Evolutionary conservation across 2,797 vertebrate genomes (phyloP).

Genomic region (Denticeps clupeoides): DNA sequence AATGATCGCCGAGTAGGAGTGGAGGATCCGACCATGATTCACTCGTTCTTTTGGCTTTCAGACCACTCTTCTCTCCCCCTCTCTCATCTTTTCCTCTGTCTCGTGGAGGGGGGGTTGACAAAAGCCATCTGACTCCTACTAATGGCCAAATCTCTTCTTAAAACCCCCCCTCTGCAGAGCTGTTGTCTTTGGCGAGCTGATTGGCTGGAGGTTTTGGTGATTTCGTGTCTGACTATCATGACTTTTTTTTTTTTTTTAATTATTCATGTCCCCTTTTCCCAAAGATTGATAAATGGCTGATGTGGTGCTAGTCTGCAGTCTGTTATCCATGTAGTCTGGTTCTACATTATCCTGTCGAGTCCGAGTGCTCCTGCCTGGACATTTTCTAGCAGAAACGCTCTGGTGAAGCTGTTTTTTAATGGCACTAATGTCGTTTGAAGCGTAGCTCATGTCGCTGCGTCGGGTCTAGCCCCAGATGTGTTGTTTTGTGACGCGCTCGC

Average conservation of each 20-base stretch:
- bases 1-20: not conserved
- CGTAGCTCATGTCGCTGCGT: too few relatives aligned
- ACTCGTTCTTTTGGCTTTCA: conserved; percentile 1
- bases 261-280: too few relatives aligned
- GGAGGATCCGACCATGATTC: conserved; percentile 7
- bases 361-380: too few relatives aligned
- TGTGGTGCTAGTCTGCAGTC: too few relatives aligned
- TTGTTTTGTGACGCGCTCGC: not conserved
- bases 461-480: not conserved
- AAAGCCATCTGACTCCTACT: conserved; percentile 26
- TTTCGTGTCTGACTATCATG: too few relatives aligned
- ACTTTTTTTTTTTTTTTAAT: too few relatives aligned
- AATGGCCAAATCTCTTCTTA: too few relatives aligned
- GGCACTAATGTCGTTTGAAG: not conserved
- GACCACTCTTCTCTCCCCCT: not conserved
- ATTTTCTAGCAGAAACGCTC: too few relatives aligned
- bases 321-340: not conserved
- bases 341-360: not conserved
- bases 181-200: too few relatives aligned
- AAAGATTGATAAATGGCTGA: too few relatives aligned
- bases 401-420: conserved; percentile 17
- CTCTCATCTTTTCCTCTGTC: not conserved
- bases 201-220: too few relatives aligned
- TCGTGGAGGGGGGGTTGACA: conserved; percentile 14
- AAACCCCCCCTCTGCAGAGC: too few relatives aligned